Evolutionary conservation across 2,797 vertebrate genomes (phyloP).

Genomic region (Paedocypris micromegethes): DNA sequence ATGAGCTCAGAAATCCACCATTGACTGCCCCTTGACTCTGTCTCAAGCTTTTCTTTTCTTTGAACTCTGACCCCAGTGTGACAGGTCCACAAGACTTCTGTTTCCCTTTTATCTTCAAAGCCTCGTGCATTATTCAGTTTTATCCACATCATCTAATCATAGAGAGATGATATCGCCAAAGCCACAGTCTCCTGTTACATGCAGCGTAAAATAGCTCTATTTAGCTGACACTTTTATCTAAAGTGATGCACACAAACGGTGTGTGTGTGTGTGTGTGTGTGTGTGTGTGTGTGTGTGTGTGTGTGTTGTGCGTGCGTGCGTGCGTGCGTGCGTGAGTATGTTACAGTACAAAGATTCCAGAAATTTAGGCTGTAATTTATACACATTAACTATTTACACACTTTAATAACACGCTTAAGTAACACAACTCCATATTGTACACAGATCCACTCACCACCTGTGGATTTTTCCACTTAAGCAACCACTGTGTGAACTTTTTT

Average conservation of each 20-base stretch:
- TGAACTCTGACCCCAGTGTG: slow-evolving; percentile 11
- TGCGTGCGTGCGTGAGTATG: too few species aligned
- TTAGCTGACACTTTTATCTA: slow-evolving; percentile 27
- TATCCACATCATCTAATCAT: slow-evolving; percentile 27
- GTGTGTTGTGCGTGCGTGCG: too few species aligned
- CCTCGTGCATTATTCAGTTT: slow-evolving; percentile 38
- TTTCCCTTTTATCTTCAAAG: slow-evolving; percentile 19
- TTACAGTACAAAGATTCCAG: too few species aligned
- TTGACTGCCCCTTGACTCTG: slow-evolving; percentile 6
- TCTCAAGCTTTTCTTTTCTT: background rate
- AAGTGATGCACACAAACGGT: slow-evolving; percentile 8
- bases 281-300: too few species aligned
- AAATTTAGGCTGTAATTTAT: too few species aligned
- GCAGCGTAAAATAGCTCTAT: background rate
- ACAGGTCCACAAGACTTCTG: slow-evolving; percentile 2
- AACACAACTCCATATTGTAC: too few species aligned
- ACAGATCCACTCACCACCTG: slow-evolving; percentile 1
- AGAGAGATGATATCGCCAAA: slow-evolving; percentile 35
- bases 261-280: too few species aligned
- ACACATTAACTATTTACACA: too few species aligned
- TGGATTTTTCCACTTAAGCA: background rate
- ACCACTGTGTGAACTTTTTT: background rate
- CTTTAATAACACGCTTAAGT: too few species aligned
- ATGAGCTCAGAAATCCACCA: background rate
- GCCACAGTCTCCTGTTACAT: background rate